Percentiles rank a stretch among this genome's conserved stretches.
Conservation (phyloP, 1,140 invertebrate genomes). For the Cherax destructor region DNA sequence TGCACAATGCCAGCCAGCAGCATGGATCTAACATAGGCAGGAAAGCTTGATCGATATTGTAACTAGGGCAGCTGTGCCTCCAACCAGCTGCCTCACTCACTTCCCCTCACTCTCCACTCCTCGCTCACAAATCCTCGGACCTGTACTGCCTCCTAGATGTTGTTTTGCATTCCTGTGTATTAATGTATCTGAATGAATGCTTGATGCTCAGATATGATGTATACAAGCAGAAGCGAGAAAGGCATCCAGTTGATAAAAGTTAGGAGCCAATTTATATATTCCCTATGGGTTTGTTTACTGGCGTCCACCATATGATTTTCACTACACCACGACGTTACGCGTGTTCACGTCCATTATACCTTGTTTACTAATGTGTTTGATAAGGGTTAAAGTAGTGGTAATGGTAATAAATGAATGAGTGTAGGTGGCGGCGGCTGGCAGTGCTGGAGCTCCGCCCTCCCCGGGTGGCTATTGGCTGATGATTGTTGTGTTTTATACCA, state of each 20-base stretch:
- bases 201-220: background rate
- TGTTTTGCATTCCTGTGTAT: background rate
- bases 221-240: background rate
- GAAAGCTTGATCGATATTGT: slow-evolving; percentile 46
- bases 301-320: too few species aligned
- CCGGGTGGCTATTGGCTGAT: slow-evolving; percentile 55
- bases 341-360: background rate
- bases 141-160: background rate
- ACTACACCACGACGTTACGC: background rate
- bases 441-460: slow-evolving; percentile 42
- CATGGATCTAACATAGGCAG: slow-evolving; percentile 31
- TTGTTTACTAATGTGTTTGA: background rate
- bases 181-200: background rate
- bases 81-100: slow-evolving; percentile 19
- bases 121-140: background rate
- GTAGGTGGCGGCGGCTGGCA: slow-evolving; percentile 40
- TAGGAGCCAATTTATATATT: too few species aligned
- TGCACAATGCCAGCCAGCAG: slow-evolving; percentile 13
- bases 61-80: slow-evolving; percentile 14
- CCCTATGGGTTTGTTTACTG: background rate
- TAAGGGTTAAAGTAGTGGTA: background rate
- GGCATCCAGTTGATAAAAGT: slow-evolving; percentile 10
- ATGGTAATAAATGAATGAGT: slow-evolving; percentile 13
- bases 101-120: background rate
- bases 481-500: slow-evolving; percentile 68